Evolutionary conservation across 2,113 vertebrate genomes (phyloP).

Genomic region (Chaetodon auriga): DNA sequence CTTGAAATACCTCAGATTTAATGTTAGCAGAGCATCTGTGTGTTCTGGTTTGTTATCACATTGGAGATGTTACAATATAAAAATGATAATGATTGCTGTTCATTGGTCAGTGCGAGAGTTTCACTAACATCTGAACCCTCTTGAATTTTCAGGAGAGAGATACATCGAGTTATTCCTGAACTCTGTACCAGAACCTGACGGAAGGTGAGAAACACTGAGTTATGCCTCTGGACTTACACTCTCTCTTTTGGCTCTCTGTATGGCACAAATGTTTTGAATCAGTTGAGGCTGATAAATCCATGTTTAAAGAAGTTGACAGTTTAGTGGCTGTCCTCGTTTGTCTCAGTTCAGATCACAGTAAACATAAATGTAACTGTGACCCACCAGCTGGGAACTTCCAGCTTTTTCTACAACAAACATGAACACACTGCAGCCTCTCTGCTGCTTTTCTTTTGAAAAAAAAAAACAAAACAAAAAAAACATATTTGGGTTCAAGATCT

Average conservation of each 20-base stretch:
- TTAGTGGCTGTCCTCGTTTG: background rate
- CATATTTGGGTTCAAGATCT: background rate
- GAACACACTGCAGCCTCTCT: background rate
- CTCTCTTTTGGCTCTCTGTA: no score
- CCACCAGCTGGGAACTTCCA: background rate
- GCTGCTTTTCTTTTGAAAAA: background rate
- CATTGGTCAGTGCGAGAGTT: background rate
- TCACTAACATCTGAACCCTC: background rate
- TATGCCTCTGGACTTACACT: background rate
- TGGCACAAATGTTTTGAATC: background rate
- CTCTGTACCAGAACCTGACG: conserved; percentile 37
- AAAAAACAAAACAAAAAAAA: no score
- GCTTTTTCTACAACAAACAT: background rate
- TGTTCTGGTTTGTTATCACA: background rate
- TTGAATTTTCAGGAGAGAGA: conserved; percentile 81
- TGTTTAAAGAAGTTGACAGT: background rate
- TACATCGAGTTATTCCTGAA: conserved; percentile 93
- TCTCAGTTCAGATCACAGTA: background rate
- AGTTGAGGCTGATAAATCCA: background rate
- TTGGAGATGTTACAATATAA: background rate
- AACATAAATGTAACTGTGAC: background rate
- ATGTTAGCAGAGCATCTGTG: no score
- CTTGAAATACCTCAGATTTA: no score
- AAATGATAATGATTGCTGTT: background rate
- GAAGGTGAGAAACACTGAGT: conserved; percentile 37